Percentiles rank a stretch among this genome's conserved stretches.
Evolutionary conservation across 2,888 invertebrate species (phyloP).

Genomic region (Brachylomia viminalis): DNA sequence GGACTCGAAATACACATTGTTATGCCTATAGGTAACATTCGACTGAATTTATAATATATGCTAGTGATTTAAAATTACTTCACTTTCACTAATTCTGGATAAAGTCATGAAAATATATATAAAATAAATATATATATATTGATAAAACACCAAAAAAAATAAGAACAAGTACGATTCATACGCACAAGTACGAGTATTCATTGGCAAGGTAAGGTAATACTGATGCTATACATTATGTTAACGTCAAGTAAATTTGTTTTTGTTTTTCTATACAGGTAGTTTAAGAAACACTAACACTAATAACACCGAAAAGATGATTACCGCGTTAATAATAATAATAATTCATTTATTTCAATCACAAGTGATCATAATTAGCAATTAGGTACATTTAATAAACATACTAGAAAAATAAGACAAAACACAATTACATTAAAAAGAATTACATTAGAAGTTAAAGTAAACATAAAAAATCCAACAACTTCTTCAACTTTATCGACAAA

Average conservation of each 20-base stretch:
- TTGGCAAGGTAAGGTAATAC: background rate
- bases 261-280: too few species aligned
- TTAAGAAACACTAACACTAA: too few species aligned
- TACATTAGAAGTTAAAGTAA: background rate
- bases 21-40: background rate
- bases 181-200: background rate
- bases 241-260: background rate
- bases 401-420: too few species aligned
- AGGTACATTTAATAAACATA: too few species aligned
- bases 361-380: too few species aligned
- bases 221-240: background rate
- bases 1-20: background rate
- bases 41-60: background rate
- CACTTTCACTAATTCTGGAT: background rate
- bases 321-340: too few species aligned
- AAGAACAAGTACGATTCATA: background rate
- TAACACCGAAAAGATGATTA: too few species aligned
- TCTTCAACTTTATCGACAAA: conserved; percentile 58
- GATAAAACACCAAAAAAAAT: background rate
- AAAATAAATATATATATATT: too few species aligned
- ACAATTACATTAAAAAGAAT: too few species aligned
- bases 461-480: background rate
- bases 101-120: background rate
- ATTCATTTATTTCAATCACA: too few species aligned
- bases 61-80: background rate